phyloP scores from a whole-genome alignment of 2,797 vertebrate genomes.

The Chiroxiphia lanceolata region DNA sequence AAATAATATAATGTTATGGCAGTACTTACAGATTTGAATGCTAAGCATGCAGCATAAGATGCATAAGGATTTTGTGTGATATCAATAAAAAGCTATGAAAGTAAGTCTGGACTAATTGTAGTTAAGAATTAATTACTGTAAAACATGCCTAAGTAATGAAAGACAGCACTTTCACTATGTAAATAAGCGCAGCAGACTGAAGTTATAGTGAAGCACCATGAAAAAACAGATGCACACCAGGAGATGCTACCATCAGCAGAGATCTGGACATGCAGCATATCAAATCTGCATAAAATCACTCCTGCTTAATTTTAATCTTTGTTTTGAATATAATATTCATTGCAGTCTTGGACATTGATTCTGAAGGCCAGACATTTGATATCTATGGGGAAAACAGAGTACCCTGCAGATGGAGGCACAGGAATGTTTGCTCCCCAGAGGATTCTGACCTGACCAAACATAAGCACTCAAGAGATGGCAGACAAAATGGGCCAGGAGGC shows the following conservation, averaged over 20 bases:
- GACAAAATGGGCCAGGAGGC: not conserved
- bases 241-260: not conserved
- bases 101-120: not conserved
- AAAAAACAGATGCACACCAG: not conserved
- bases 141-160: not conserved
- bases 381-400: not conserved
- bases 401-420: not conserved
- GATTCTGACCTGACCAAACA: not conserved
- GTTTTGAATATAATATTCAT: not conserved
- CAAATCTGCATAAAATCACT: not conserved
- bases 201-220: not conserved
- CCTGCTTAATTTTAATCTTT: not conserved
- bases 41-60: not conserved
- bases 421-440: not conserved
- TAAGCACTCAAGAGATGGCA: not conserved
- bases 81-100: not conserved
- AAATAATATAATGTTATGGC: not conserved
- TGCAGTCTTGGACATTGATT: not conserved
- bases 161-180: not conserved
- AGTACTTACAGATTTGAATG: not conserved
- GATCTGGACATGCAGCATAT: not conserved
- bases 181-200: not conserved
- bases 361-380: not conserved
- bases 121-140: not conserved
- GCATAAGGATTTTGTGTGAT: not conserved